Evolutionary conservation across 2,113 vertebrate genomes (phyloP).

Genomic region (Barnardius zonarius): DNA sequence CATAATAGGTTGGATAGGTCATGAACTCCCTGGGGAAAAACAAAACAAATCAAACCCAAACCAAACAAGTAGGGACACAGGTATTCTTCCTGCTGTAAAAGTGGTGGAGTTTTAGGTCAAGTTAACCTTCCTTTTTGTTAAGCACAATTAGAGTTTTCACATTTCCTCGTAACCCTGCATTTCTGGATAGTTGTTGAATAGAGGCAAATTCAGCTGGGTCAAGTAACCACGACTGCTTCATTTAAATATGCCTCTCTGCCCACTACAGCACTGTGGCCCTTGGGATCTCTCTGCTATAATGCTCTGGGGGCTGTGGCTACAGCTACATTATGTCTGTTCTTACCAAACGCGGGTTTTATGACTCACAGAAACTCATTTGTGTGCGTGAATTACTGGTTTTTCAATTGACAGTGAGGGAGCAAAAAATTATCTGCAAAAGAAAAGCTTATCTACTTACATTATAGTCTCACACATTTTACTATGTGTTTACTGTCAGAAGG

Average conservation of each 20-base stretch:
- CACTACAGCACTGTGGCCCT: neutral
- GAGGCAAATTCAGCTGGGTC: neutral
- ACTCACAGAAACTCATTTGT: neutral
- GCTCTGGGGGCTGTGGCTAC: neutral
- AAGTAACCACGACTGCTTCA: neutral
- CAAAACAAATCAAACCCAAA: accelerated
- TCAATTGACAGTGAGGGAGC: slow-evolving; percentile 8
- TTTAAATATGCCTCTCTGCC: neutral
- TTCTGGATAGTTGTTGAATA: neutral
- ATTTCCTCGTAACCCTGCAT: neutral
- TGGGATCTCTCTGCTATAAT: neutral
- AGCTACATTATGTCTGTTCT: neutral
- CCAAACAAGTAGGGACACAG: accelerated
- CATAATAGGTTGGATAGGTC: neutral
- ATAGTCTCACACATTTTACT: slow-evolving; percentile 44
- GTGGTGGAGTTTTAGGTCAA: neutral
- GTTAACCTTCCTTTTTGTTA: neutral
- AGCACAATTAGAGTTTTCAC: neutral
- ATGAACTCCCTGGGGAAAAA: neutral
- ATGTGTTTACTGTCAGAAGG: slow-evolving; percentile 52
- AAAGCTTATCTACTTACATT: slow-evolving; percentile 40
- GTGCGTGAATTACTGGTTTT: slow-evolving; percentile 33
- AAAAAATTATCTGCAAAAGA: slow-evolving; percentile 37
- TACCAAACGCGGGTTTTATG: slow-evolving; percentile 2
- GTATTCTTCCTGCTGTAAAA: neutral